Evolutionary conservation across 1,140 invertebrate species (phyloP), one percentile per base, ranked within the genome.

Genomic region (Holcopasites calliopsidis): DNA sequence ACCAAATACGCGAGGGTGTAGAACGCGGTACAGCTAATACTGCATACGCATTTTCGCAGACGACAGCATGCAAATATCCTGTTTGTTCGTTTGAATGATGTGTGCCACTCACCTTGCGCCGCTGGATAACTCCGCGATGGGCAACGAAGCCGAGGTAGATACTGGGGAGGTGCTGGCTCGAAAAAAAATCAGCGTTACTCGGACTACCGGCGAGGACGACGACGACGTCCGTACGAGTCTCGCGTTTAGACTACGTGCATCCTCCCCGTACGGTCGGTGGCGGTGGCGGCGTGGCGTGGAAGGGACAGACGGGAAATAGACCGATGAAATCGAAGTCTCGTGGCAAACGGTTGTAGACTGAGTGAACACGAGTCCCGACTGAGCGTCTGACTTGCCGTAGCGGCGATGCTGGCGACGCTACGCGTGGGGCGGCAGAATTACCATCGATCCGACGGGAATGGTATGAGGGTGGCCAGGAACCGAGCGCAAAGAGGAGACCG

Each of bases 331-430:
- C 87, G 86, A 90, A 89, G 87, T 89, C 88, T 89, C 87, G 89
- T 89, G 87, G 89, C 87, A 88, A 90, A 87, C 88, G 87, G 85
- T 90, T 87, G 87, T 91, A 83, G 88, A 91, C 89, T 90, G 90
- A 90, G 88, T 91, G 88, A 90, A 91, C 87, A 88, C 87, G 89
- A 89, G 86, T 88, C 90, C 84, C 86, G 87, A 91, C 91, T 91
- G 88, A 90, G 81, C 85, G 81, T 76, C 81, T 76, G 77, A 84
- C 84, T 84, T 83, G 83, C 80, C 75, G 83, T 81, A 83, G 77
- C 77, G 86, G 61, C 85, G 89, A 85, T 82, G 66, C 75, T 88
- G 86, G 88, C 89, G 89, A 85, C 89, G 71, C 77, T 58, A 42
- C 18, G 58, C 85, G 85, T 77, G 60, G 76, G 85, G 79, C 54